These are phyloP conservation scores for Listronotus oregonensis DNA, from an alignment of 1,140 invertebrate genomes.

Conservation along the genomic window DNA sequence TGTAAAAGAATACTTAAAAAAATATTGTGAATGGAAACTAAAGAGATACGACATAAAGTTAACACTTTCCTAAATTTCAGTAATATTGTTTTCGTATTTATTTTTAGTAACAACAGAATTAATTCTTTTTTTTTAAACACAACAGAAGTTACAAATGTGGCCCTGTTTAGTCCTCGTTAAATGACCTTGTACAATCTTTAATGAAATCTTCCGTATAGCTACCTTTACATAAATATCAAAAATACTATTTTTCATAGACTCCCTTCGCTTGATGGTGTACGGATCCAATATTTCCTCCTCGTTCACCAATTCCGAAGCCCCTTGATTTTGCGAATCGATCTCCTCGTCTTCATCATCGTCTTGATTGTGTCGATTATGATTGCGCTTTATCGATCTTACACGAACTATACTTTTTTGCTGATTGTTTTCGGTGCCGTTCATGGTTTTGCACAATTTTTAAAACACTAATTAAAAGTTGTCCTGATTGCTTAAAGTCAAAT, in stretches of 20 bases:
- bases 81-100: too few species aligned
- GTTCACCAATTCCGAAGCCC: neutral
- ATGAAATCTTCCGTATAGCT: too few species aligned
- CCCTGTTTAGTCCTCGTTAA: too few species aligned
- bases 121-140: too few species aligned
- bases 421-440: neutral
- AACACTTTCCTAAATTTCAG: too few species aligned
- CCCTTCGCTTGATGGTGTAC: constrained; percentile 32
- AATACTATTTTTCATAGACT: constrained; percentile 54
- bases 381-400: constrained; percentile 20
- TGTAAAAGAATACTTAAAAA: too few species aligned
- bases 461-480: neutral
- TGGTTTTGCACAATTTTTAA: neutral
- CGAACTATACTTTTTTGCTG: constrained; percentile 20
- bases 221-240: constrained; percentile 64
- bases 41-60: too few species aligned
- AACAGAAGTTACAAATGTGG: too few species aligned
- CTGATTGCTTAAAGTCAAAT: too few species aligned
- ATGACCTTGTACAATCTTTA: too few species aligned
- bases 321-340: neutral
- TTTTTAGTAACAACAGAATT: too few species aligned
- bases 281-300: constrained; percentile 32
- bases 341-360: constrained; percentile 11
- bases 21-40: too few species aligned
- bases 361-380: neutral